phyloP scores from a whole-genome alignment of 2,888 invertebrate genomes.

The Gryllus longicercus region DNA sequence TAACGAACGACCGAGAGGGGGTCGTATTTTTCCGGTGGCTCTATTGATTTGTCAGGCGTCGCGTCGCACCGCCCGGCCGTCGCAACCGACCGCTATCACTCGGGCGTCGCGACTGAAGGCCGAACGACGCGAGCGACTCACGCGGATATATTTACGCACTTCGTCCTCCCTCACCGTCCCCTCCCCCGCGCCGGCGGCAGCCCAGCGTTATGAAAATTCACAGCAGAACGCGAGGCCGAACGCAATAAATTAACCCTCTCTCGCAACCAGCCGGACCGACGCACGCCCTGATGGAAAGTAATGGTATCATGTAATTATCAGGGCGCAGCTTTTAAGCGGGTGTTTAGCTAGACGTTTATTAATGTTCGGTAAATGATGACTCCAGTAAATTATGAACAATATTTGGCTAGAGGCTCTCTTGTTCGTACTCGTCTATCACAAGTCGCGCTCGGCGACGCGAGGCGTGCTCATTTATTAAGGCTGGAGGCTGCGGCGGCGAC shows the following conservation, averaged over 20 bases:
- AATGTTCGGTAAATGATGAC: not conserved
- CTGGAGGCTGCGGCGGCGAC: too few species aligned
- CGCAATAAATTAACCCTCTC: not conserved
- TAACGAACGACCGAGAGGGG: not conserved
- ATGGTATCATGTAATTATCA: constrained; percentile 17
- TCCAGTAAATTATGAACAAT: constrained; percentile 1
- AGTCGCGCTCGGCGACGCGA: not conserved
- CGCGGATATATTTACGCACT: too few species aligned
- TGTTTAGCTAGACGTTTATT: constrained; percentile 17
- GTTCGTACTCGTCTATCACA: not conserved
- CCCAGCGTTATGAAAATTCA: not conserved
- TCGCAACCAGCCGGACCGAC: not conserved
- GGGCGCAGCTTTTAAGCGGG: constrained; percentile 2
- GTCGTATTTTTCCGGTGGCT: not conserved
- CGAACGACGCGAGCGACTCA: too few species aligned
- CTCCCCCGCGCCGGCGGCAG: not conserved
- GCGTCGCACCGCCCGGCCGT: not conserved
- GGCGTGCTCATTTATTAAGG: not conserved
- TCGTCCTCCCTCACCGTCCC: not conserved
- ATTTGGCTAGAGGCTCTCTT: not conserved
- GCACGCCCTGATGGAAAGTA: not conserved
- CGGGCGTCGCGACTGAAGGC: too few species aligned
- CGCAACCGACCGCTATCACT: not conserved
- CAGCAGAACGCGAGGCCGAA: not conserved
- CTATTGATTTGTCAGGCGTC: not conserved